A percentile compares a stretch with the other conserved stretches of the same genome.
Conservation (phyloP, 2,113 vertebrate genomes). For the Dinomys branickii region DNA sequence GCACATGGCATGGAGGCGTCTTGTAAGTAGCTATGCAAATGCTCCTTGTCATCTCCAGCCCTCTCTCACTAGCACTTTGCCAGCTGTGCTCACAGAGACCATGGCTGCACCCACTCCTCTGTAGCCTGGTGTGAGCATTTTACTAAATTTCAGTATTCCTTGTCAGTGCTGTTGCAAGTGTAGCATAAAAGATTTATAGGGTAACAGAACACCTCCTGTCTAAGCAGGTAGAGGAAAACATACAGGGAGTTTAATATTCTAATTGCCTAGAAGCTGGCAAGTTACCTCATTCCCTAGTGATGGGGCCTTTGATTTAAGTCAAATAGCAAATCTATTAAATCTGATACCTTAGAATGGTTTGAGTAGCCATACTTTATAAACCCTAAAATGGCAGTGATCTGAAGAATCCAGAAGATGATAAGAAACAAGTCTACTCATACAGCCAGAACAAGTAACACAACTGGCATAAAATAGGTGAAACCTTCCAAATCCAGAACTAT, state of each 20-base stretch:
- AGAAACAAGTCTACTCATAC: constrained; percentile 46
- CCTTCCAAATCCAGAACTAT: constrained; percentile 25
- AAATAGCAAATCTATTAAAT: constrained; percentile 62
- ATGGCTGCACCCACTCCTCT: background rate
- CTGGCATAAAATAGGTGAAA: background rate
- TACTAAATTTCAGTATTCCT: constrained; percentile 63
- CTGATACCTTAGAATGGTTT: constrained; percentile 64
- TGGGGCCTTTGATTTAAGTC: constrained; percentile 56
- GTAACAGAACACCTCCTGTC: constrained; percentile 73
- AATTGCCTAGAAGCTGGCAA: constrained; percentile 56
- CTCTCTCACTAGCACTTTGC: constrained; percentile 27
- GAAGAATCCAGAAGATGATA: constrained; percentile 64
- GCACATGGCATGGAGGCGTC: background rate
- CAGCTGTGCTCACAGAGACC: constrained; percentile 36
- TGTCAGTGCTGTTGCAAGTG: constrained; percentile 2
- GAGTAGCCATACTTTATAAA: constrained; percentile 49
- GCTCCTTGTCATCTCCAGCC: background rate
- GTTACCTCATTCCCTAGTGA: constrained; percentile 53
- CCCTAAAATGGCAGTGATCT: constrained; percentile 66
- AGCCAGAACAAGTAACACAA: constrained; percentile 55
- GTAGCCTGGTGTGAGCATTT: constrained; percentile 35
- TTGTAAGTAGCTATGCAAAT: background rate
- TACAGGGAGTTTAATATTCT: constrained; percentile 64
- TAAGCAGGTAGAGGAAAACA: constrained; percentile 28
- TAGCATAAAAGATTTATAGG: constrained; percentile 34